Evolutionary conservation across 2,797 vertebrate species (phyloP), one percentile per base, ranked within the genome.

Genomic region (Notolepis coatsorum): DNA sequence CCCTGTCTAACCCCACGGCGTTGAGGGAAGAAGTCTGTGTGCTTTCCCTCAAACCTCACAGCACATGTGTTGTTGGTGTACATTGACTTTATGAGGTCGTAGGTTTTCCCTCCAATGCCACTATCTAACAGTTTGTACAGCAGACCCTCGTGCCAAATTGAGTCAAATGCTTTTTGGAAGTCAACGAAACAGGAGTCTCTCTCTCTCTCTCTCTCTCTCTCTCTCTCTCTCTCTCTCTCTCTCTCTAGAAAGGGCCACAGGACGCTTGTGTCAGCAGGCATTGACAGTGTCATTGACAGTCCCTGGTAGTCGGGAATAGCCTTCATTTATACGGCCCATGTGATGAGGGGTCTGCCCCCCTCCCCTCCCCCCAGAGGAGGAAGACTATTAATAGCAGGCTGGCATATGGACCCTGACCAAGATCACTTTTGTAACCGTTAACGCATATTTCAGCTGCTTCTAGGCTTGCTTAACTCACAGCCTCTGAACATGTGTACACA

Each of bases 391-490:
- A 73, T 79, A 84, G 79, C 50, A 24, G 37, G 21, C 59, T 65
- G 60, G 71, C 51, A 68, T 59, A 68, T 49, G 49, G 48, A 51
- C 42, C 43, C 17, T 24, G 17, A 73, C 42, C 43, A 54, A 67
- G 62, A 73, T 50, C 39, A 58, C 30, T 72, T 86, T 79, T 69
- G 65, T 77, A 57, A 70, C 57, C 61, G 55, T 84, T 80, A 73
- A 81, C 68, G 77, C 71, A 77, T 80, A 77, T 88, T 88, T 85
- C 73, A 81, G 66, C 80, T 85, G 71, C 66, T 78, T 80, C 61
- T 37, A 75, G 53, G 62, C 38, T 72, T 10, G 56, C 71, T 65
- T 55, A 54, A 55, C 41, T 47, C 69, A 72, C 72, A 56, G 68
- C 65, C 68, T 67, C 42, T 63, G 43, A 68, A 58, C 61, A 68